Conservation (phyloP, 2,888 invertebrate species). For the Onthophagus sagittarius region DNA sequence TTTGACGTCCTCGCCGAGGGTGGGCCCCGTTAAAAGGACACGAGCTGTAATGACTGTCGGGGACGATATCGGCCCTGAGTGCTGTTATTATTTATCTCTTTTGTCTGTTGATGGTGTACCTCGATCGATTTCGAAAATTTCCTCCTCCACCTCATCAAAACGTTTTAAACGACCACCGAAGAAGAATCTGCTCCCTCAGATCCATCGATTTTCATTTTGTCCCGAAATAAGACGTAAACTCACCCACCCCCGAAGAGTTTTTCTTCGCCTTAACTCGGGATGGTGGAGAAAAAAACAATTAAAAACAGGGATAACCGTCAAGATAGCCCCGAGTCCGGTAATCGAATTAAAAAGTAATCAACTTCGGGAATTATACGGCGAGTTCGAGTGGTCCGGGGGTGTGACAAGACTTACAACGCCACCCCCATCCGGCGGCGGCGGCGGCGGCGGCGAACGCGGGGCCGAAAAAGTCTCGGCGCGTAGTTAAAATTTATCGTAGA, state of each 20-base stretch:
- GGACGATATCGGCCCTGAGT: not conserved
- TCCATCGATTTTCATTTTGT: not conserved
- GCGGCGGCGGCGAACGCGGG: no score
- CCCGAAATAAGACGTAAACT: not conserved
- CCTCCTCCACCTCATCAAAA: not conserved
- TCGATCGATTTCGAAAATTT: not conserved
- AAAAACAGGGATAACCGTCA: not conserved
- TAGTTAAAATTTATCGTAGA: conserved; percentile 12
- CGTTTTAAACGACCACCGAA: not conserved
- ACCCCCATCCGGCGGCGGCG: not conserved
- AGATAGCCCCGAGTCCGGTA: conserved; percentile 13
- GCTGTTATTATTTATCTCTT: not conserved
- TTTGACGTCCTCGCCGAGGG: not conserved
- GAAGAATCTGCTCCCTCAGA: no score
- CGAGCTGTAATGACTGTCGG: not conserved
- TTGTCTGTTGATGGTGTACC: not conserved
- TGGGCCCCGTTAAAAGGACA: not conserved
- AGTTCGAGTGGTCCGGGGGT: conserved; percentile 13
- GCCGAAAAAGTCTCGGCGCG: not conserved
- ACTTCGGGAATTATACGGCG: conserved; percentile 25
- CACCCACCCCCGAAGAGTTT: not conserved
- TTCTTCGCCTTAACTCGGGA: not conserved
- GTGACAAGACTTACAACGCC: conserved; percentile 10
- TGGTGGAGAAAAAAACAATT: conserved; percentile 9
- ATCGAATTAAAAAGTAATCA: conserved; percentile 27